Evolutionary conservation across 1,140 invertebrate genomes (phyloP).

Genomic region (Tachypleus tridentatus): DNA sequence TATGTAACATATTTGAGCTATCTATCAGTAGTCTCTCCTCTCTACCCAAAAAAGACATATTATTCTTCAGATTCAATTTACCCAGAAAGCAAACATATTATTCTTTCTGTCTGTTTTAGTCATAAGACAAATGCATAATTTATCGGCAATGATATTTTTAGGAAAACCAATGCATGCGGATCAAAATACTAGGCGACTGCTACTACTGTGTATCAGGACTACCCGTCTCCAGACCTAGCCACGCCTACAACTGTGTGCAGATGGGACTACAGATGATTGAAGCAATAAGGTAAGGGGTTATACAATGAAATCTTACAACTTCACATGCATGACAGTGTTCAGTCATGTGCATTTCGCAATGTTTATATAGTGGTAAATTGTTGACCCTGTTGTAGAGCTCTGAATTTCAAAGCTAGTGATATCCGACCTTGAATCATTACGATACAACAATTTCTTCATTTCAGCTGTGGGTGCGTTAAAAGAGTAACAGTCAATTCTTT

Average conservation of each 20-base stretch:
- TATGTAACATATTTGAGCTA: no score
- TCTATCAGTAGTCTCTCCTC: no score
- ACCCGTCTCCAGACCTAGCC: conserved; percentile 52
- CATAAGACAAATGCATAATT: no score
- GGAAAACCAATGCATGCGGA: conserved; percentile 68
- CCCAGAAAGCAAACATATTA: background rate
- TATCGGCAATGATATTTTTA: conserved; percentile 29
- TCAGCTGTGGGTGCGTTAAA: no score
- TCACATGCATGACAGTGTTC: conserved; percentile 4
- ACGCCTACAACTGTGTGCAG: conserved; percentile 78
- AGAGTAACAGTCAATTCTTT: no score
- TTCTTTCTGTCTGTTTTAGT: background rate
- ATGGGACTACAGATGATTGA: conserved; percentile 82
- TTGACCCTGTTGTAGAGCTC: no score
- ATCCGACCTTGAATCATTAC: no score
- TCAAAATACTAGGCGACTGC: conserved; percentile 86
- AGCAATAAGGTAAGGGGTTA: conserved; percentile 46
- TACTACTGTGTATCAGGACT: conserved; percentile 84
- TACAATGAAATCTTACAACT: conserved; percentile 31
- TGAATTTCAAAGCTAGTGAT: no score
- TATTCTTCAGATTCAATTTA: background rate
- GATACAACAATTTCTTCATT: no score
- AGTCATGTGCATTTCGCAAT: no score
- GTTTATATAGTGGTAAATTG: no score
- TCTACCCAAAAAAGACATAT: background rate